Evolutionary conservation across 2,113 vertebrate genomes (phyloP), one percentile per base, ranked within the genome.

Genomic region (Megaceryle torquata): DNA sequence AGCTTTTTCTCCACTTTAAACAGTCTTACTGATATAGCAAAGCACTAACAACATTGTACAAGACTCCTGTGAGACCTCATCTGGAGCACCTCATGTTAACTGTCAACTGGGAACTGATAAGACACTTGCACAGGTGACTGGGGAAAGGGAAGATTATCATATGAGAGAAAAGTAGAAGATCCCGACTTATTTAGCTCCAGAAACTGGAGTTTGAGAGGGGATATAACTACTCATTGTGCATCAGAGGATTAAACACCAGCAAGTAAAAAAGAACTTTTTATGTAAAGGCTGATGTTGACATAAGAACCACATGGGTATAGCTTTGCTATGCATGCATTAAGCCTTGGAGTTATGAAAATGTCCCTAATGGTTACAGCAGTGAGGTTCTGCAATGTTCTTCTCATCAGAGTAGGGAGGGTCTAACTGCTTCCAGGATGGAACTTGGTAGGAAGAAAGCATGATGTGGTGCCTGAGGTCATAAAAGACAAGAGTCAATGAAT

Each of bases 401-500:
- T 19, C 11, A 57, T 64, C 39, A 81, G 64, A 70, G 22, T 21
- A 7, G 9, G 13, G 28, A 88, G 35, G 15, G 37, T 33, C 51
- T 54, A 77, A 43, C 19, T 59, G 18, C 63, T 86, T 81, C 56
- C 57, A 82, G 33, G 11, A 44, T 51, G 51, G 28, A 72, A 56
- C 46, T 63, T 29, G 9, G 29, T 39, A 68, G 43, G 25, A 81
- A 63, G 54, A 90, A 86, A 93, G 15, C 59, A 54, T 9, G 15
- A 37, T 0, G 0, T 1, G 0, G 11, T 78, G 31, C 15, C 68
- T 39, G 46, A 83, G 24, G 25, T 33, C n/a, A 9, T 29, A 63
- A 83, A 86, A 21, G 41, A 78, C 19, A 13, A 29, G 91, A 90
- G n/a, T 59, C 24, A 83, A 24, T 50, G 76, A 92, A 63, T 46